Conservation (phyloP, 2,797 vertebrate species). For the Hephaestus fuliginosus region DNA sequence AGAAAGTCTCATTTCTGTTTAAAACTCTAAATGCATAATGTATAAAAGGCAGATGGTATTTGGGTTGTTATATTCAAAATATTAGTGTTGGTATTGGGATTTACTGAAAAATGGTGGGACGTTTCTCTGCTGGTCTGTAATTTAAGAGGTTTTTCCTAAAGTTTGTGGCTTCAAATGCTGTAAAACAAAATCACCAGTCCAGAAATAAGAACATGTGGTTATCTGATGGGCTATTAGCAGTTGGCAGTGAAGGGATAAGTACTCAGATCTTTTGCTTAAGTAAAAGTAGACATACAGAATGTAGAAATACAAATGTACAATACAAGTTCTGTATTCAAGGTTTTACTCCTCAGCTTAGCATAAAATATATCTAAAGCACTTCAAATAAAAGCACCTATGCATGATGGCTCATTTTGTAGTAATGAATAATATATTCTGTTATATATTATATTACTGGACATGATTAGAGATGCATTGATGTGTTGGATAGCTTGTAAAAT, state of each 20-base stretch:
- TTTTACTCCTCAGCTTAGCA: too few relatives aligned
- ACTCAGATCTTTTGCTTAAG: too few relatives aligned
- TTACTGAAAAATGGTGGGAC: neutral
- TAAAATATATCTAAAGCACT: too few relatives aligned
- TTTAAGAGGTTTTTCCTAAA: neutral
- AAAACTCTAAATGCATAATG: neutral
- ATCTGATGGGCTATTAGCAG: neutral
- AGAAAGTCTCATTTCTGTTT: neutral
- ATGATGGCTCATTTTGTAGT: too few relatives aligned
- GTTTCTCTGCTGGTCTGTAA: neutral
- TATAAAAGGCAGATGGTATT: neutral
- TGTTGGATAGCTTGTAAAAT: too few relatives aligned
- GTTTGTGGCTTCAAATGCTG: neutral
- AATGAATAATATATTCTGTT: too few relatives aligned
- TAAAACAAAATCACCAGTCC: neutral
- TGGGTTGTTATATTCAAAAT: neutral
- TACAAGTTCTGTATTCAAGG: too few relatives aligned
- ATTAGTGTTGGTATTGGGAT: neutral
- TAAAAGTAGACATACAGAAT: too few relatives aligned
- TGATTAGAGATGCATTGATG: too few relatives aligned
- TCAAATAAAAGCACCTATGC: too few relatives aligned
- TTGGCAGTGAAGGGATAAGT: neutral
- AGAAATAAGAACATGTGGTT: neutral
- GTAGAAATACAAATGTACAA: too few relatives aligned
- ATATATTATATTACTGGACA: too few relatives aligned